Evolutionary conservation across 2,113 vertebrate species (phyloP).

Genomic region (Percopsis transmontana): DNA sequence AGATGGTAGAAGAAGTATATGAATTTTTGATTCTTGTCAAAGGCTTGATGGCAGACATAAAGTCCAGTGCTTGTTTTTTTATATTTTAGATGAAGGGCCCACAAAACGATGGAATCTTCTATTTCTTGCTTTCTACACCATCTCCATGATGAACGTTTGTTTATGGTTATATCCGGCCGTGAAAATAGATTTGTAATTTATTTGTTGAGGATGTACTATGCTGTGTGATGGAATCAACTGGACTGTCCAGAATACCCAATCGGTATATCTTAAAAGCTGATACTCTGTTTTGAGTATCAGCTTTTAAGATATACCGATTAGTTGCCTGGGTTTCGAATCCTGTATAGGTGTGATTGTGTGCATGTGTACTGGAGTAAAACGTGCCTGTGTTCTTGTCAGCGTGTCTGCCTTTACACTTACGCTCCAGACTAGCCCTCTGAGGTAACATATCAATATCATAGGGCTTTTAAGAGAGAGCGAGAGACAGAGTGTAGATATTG

Average conservation of each 20-base stretch:
- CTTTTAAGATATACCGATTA: background rate
- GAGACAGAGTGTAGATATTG: conserved; percentile 12
- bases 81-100: background rate
- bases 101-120: background rate
- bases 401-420: background rate
- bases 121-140: background rate
- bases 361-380: too few species aligned
- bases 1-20: too few species aligned
- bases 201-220: background rate
- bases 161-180: background rate
- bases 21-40: conserved; percentile 10
- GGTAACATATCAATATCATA: conserved; percentile 9
- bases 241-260: background rate
- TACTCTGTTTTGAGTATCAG: background rate
- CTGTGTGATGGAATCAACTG: background rate
- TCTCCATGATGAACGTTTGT: background rate
- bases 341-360: background rate
- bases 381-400: background rate
- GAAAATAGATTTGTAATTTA: background rate
- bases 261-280: background rate
- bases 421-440: background rate
- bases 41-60: conserved; percentile 4
- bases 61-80: conserved; percentile 7
- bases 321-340: background rate
- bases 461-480: conserved; percentile 12